These are phyloP conservation scores for Pheosia gnoma DNA, from an alignment of 2,888 invertebrate genomes.

Conservation along the genomic window DNA sequence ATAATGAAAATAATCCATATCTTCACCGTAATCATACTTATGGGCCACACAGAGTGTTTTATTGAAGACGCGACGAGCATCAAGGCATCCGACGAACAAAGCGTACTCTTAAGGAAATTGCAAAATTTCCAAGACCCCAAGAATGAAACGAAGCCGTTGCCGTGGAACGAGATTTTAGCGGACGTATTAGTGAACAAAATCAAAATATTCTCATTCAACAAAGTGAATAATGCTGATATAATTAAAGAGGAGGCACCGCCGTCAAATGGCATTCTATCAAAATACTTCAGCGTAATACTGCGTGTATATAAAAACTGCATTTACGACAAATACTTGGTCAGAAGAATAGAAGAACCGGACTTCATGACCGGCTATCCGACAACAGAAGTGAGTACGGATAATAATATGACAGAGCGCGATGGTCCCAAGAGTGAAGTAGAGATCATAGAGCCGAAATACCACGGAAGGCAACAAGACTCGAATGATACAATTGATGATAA, in stretches of 20 bases:
- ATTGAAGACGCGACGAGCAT: constrained; percentile 42
- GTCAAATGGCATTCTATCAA: constrained; percentile 40
- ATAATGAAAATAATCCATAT: constrained; percentile 65
- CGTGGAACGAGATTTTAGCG: constrained; percentile 73
- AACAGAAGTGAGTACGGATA: constrained; percentile 23
- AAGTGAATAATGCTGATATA: constrained; percentile 38
- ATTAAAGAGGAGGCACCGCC: constrained; percentile 28
- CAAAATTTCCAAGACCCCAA: constrained; percentile 57
- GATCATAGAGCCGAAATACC: constrained; percentile 63
- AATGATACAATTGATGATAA: constrained; percentile 16
- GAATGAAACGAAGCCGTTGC: constrained; percentile 51
- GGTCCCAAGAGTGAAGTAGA: constrained; percentile 67
- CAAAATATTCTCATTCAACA: constrained; percentile 57
- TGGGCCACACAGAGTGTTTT: constrained; percentile 51
- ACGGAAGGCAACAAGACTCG: constrained; percentile 46
- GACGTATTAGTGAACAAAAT: constrained; percentile 68
- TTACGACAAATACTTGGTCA: constrained; percentile 50
- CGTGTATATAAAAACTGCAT: constrained; percentile 59
- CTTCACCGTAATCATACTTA: constrained; percentile 58
- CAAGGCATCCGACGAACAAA: constrained; percentile 54
- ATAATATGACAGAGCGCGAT: constrained; percentile 25
- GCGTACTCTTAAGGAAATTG: constrained; percentile 67
- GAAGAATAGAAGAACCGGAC: constrained; percentile 23
- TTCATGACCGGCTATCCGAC: constrained; percentile 12
- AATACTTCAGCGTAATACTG: constrained; percentile 56